Base-by-base conservation (phyloP, 2,113 vertebrate species). In the Leptodactylus fuscus region DNA sequence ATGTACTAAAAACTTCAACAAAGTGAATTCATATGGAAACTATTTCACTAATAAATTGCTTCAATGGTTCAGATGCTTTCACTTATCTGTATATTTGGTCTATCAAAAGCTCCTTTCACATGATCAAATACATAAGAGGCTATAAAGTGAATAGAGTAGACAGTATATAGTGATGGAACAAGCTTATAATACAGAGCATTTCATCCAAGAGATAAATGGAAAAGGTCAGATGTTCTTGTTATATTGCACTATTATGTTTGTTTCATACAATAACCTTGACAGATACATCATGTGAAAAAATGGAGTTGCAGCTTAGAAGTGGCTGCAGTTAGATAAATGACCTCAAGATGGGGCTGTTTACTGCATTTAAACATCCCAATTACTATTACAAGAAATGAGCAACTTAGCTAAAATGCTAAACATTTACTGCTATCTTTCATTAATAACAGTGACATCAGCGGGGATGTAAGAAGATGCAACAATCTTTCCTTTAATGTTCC, bases 311-410 rank as follows among this genome's bases (percentile, higher is more conserved):
- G 81, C 85, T 13, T 69, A 15, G 0, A 58, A 70, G 87, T 80
- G 48, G 41, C 0, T 89, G 91, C 91, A 93, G 91, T 95, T 85
- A 87, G 88, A 48, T 0, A 48, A 87, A 86, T 81, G 1, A 86
- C 95, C 97, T 97, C 95, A 90, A 97, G 98, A 96, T 98, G 98
- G 94, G 93, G 95, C 89, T 96, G 94, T 98, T 96, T 93, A 98
- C 97, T 97, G 92, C 87, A 90, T 48, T 92, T 91, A 16, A 60
- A 60, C 2, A 32, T 76, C 36, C 7, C 18, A 27, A 55, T 16
- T 15, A 41, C 65, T 16, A 71, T 55, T 53, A 46, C 65, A 55
- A 46, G 38, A 73, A 70, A 55, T 73, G 34, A 86, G 77, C 76
- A 78, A 77, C 58, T 85, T 67, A 24, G 41, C 82, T 84, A 77